Evolutionary conservation across 2,888 invertebrate species (phyloP), one percentile per base, ranked within the genome.

Genomic region (Agrochola lychnidis): DNA sequence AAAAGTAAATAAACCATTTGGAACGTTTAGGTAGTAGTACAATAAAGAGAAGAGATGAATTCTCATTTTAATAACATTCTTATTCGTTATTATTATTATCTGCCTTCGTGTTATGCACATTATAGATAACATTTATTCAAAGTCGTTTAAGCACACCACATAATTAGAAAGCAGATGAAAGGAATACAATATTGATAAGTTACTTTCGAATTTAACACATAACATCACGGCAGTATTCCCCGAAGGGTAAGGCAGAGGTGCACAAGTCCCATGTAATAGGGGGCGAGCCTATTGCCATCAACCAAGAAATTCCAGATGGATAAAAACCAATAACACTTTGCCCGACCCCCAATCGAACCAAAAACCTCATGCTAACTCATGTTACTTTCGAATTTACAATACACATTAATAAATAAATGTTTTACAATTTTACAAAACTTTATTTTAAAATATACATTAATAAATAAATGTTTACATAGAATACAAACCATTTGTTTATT

Each of bases 1-100:
- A 82, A 59, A 19, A 40, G 57, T 73, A 82, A 85, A 85, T 62
- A 63, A 82, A 83, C 64, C 68, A 73, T 74, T 85, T 62, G 56
- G 57, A 72, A 78, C 42, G 19, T 70, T 69, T 40, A 25, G 22
- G 61, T 76, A 59, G 25, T 53, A 56, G 61, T 48, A 64, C 12
- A 76, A 48, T 22, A 73, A 70, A 45, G 40, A 63, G 14, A 66
- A 73, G 25, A 61, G 4, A 66, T 69, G 14, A 30, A 68, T 70
- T 81, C 53, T 81, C 69, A 63, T 72, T 72, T 56, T 19, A 48
- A 70, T 76, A 63, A 67, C 61, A 81, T 73, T 51, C 12, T 51
- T 70, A 53, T 59, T 66, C 56, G 10, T 63, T 45, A 51, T 30
- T 19, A 45, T 40, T 53, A 42, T 40, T 61, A 73, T 82, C 82